Conservation (phyloP, 2,888 invertebrate genomes). For the Rhyacophila evoluta region DNA sequence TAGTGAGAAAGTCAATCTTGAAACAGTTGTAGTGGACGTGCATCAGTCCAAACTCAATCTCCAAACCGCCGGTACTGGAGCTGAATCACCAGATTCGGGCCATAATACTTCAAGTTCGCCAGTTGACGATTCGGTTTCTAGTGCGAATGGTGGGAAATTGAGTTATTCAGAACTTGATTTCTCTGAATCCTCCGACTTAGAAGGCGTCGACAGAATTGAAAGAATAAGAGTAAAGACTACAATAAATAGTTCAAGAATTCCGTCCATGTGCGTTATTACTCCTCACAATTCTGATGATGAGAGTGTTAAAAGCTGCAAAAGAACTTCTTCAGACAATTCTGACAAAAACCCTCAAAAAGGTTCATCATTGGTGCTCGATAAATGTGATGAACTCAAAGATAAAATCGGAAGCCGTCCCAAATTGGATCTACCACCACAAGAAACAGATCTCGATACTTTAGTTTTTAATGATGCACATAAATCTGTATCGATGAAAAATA, state of each 20-base stretch:
- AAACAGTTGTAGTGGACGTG: constrained; percentile 72
- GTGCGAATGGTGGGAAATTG: constrained; percentile 77
- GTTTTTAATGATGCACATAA: constrained; percentile 56
- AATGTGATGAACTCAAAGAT: constrained; percentile 38
- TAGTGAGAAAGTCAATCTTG: constrained; percentile 58
- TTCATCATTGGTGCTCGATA: not conserved
- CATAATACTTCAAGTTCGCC: constrained; percentile 86
- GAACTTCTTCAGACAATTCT: constrained; percentile 60
- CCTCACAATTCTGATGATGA: constrained; percentile 91
- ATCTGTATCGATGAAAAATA: constrained; percentile 41
- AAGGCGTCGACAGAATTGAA: constrained; percentile 89
- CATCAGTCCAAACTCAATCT: constrained; percentile 58
- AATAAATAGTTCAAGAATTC: constrained; percentile 88
- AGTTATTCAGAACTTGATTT: constrained; percentile 84
- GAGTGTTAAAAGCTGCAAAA: constrained; percentile 66
- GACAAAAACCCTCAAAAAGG: constrained; percentile 10
- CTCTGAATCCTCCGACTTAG: constrained; percentile 88
- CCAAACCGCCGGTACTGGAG: constrained; percentile 65
- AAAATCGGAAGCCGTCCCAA: constrained; percentile 58
- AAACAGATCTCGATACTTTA: constrained; percentile 57
- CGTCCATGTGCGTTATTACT: constrained; percentile 93
- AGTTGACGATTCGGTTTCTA: constrained; percentile 79
- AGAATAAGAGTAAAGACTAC: constrained; percentile 88
- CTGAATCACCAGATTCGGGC: constrained; percentile 84
- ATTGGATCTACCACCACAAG: constrained; percentile 55